Percentiles rank a stretch among this genome's conserved stretches.
Evolutionary conservation across 2,113 vertebrate genomes (phyloP).

Genomic region (Ceyx cyanopectus): DNA sequence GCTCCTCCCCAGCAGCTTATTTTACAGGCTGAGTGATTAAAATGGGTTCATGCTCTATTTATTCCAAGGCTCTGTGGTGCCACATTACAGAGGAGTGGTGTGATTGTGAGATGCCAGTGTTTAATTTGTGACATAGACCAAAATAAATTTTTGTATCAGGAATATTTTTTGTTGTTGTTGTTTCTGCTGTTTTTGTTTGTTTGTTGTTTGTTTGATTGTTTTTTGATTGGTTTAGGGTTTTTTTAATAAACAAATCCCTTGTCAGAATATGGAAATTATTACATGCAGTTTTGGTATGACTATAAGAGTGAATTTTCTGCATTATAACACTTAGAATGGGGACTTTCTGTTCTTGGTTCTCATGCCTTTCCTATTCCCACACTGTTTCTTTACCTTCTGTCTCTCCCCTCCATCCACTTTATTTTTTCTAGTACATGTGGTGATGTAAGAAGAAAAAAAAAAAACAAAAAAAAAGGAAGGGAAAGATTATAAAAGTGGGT

Average conservation of each 20-base stretch:
- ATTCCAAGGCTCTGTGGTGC: not conserved
- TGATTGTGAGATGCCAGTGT: accelerated
- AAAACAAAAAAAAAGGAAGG: not conserved
- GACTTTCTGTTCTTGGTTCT: not conserved
- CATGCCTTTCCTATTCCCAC: not conserved
- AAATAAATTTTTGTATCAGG: not conserved
- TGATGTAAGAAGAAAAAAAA: not conserved
- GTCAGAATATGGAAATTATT: not conserved
- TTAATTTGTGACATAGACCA: not conserved
- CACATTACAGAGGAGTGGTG: accelerated
- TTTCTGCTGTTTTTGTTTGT: not conserved
- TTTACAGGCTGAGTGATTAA: not conserved
- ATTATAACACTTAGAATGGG: not conserved
- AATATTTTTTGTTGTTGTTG: not conserved
- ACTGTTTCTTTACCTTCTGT: not conserved
- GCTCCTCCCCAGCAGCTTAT: not conserved
- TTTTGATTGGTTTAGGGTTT: not conserved
- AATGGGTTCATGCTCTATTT: not conserved
- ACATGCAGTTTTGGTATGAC: not conserved
- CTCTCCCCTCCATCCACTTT: not conserved
- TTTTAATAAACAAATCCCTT: not conserved
- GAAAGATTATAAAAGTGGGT: not conserved
- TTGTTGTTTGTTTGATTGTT: not conserved
- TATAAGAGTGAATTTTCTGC: not conserved
- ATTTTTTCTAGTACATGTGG: not conserved